Evolutionary conservation across 2,113 vertebrate species (phyloP), one percentile per base, ranked within the genome.

Genomic region (Spilogale gracilis): DNA sequence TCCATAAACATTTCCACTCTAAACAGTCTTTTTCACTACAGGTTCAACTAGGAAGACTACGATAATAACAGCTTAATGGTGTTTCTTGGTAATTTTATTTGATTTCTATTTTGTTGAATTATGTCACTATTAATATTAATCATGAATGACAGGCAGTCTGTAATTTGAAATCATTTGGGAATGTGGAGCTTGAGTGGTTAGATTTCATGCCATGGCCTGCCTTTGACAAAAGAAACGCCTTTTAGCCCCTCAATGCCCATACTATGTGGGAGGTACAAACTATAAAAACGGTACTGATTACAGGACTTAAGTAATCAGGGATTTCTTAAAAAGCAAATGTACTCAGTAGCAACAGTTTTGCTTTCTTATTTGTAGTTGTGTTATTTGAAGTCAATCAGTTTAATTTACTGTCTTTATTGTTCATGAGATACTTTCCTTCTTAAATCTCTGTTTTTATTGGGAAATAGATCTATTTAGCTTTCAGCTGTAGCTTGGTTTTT

Each of bases 151-250:
- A 95, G 21, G 76, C 0, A 2, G 4, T 56, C 14, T 65, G 9
- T 87, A 58, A 84, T 71, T 96, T 89, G 65, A 86, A 79, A 67
- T 93, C 8, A 85, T 56, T 97, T 95, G 71, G 96, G 17, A 92
- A 54, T 27, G 45, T 80, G 87, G 1, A 63, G 1, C 20, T 80
- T 89, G 6, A 71, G 38, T 27, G 3, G 27, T 21, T 16, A 94
- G 38, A 90, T 84, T 85, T 21, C 88, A 91, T 84, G 27, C 11
- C 1, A 67, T 86, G 50, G 16, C 32, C 54, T 95, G 56, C 1
- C 69, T 58, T 63, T 92, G 3, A 73, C 63, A 50, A 73, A 84
- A 93, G 30, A 60, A 93, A 80, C 18, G 81, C 21, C 4, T 78
- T 74, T 92, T 38, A 81, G 48, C 83, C 21, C 1, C 25, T 89